These are phyloP conservation scores for Sphaerophoria taeniata DNA, from an alignment of 2,888 invertebrate species.

Conservation along the genomic window DNA sequence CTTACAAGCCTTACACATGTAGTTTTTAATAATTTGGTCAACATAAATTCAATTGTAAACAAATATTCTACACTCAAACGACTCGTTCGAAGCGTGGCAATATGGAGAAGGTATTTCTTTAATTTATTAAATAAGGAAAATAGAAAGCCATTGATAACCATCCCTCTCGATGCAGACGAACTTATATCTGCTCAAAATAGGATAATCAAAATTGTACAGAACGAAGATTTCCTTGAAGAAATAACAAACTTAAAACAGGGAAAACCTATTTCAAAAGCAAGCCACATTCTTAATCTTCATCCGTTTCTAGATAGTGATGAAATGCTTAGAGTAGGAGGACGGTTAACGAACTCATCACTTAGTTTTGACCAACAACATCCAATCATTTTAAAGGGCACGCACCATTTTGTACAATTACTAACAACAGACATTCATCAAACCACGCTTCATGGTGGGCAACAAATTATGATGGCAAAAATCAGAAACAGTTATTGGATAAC, in stretches of 20 bases:
- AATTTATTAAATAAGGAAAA: too few species aligned
- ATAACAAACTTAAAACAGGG: not conserved
- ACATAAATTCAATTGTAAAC: slow-evolving; percentile 14
- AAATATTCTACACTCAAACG: slow-evolving; percentile 12
- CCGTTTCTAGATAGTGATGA: slow-evolving; percentile 8
- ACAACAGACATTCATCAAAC: slow-evolving; percentile 7
- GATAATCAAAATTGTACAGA: not conserved
- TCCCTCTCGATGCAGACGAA: not conserved
- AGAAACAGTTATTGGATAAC: slow-evolving; percentile 14
- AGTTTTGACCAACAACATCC: slow-evolving; percentile 20
- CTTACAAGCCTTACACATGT: not conserved
- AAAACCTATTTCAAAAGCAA: not conserved
- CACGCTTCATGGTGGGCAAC: slow-evolving; percentile 4
- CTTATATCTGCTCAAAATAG: not conserved
- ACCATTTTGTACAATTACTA: slow-evolving; percentile 15
- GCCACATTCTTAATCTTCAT: slow-evolving; percentile 10
- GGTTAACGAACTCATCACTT: not conserved
- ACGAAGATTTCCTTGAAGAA: not conserved
- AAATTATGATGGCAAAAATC: slow-evolving; percentile 39
- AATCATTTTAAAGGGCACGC: slow-evolving; percentile 22
- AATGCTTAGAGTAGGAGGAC: not conserved
- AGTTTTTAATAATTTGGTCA: not conserved
- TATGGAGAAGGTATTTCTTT: slow-evolving; percentile 38
- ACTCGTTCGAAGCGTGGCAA: slow-evolving; percentile 18
- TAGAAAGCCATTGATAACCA: not conserved